phyloP scores from a whole-genome alignment of 2,797 vertebrate species.

The Setipinna tenuifilis region DNA sequence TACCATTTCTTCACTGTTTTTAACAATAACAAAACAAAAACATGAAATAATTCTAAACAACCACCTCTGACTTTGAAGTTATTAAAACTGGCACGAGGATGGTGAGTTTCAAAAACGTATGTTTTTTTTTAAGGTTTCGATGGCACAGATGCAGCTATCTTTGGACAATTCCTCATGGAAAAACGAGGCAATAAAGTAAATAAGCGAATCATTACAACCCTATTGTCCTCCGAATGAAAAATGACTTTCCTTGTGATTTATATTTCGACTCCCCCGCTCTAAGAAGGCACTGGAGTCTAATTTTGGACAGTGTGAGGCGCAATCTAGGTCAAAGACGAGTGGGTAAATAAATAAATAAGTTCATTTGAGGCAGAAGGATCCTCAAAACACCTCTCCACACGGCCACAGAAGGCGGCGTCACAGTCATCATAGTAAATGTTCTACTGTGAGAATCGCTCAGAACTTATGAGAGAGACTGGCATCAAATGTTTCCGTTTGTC shows the following conservation, averaged over 20 bases:
- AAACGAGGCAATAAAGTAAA: background rate
- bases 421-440: constrained; percentile 37
- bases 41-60: too few relatives aligned
- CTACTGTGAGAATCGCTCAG: constrained; percentile 52
- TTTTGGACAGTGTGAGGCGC: background rate
- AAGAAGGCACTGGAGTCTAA: constrained; percentile 6
- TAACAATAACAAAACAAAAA: too few relatives aligned
- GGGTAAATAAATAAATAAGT: constrained; percentile 6
- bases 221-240: constrained; percentile 15
- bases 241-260: background rate
- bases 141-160: background rate
- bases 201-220: background rate
- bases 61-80: too few relatives aligned
- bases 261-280: background rate
- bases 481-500: constrained; percentile 64
- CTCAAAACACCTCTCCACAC: background rate
- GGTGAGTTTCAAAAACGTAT: background rate
- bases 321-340: background rate
- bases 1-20: too few relatives aligned
- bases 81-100: background rate
- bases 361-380: background rate
- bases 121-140: background rate
- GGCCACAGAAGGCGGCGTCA: background rate
- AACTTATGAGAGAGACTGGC: constrained; percentile 50
- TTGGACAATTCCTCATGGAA: background rate